Evolutionary conservation across 2,888 invertebrate species (phyloP).

Genomic region (Caenorhabditis sp.): DNA sequence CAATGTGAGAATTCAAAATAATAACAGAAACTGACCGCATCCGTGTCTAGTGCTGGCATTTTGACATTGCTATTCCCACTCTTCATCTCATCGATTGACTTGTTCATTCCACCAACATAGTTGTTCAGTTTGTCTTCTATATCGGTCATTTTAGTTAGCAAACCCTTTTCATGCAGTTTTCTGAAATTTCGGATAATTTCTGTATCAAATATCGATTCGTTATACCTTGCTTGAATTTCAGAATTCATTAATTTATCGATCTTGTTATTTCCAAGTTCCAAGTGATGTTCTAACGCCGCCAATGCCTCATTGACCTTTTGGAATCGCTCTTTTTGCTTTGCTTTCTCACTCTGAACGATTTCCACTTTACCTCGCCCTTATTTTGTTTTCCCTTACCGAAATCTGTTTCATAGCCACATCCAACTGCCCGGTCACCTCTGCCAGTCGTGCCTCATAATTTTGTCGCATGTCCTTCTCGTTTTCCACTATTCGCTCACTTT

Average conservation of each 20-base stretch:
- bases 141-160: slow-evolving; percentile 78
- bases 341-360: slow-evolving; percentile 72
- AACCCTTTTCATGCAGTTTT: slow-evolving; percentile 81
- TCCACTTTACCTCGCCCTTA: too few species aligned
- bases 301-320: slow-evolving; percentile 81
- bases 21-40: slow-evolving; percentile 71
- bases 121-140: slow-evolving; percentile 77
- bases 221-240: slow-evolving; percentile 67
- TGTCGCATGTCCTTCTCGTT: slow-evolving; percentile 73
- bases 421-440: slow-evolving; percentile 67
- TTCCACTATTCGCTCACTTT: slow-evolving; percentile 69
- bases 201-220: too few species aligned
- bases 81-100: slow-evolving; percentile 79
- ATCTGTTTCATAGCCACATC: slow-evolving; percentile 71
- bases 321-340: slow-evolving; percentile 81
- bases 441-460: slow-evolving; percentile 68
- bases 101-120: slow-evolving; percentile 76
- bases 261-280: slow-evolving; percentile 81
- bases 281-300: slow-evolving; percentile 79
- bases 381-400: slow-evolving; percentile 36
- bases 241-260: slow-evolving; percentile 78
- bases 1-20: not conserved
- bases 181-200: slow-evolving; percentile 64
- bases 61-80: slow-evolving; percentile 76
- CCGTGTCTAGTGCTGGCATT: slow-evolving; percentile 78